Base-by-base conservation (phyloP, 2,113 vertebrate genomes). In the Formicarius rufipectus region DNA sequence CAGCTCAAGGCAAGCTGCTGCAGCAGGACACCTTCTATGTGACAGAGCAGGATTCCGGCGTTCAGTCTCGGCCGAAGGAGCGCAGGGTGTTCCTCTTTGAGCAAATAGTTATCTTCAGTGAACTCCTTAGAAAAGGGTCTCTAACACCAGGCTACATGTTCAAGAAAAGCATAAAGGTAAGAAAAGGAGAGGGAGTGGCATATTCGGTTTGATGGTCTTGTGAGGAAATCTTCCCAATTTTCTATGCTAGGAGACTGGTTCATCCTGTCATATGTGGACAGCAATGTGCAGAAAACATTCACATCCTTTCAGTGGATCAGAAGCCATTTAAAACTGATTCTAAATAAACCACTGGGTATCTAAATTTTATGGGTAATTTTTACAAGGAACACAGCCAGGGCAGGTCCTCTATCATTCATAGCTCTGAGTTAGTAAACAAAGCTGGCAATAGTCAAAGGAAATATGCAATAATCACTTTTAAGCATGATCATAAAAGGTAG, bases 1-100 rank as follows among this genome's bases (percentile, higher is more conserved):
- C 98, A 3, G 98, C 98, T 89, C 99, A 99, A 97, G 99, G 99
- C 55, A 99, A 99, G 90, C 98, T 99, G 89, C 98, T 99, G 83
- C 99, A 99, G 97, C 99, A 99, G 97, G 99, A 99, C 91, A 99
- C 99, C 0, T 99, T 99, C 98, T 99, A 99, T 0, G 99, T 99
- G 79, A 99, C 98, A 0, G 99, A 99, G 97, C 98, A 99, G 97
- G 99, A 99, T 37, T 96, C 98, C 1, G 98, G 99, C n/a, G 97
- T 99, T 91, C 97, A 99, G 89, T 99, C 99, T 19, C 98, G 99
- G 42, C 99, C 99, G 12, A 99, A 99, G 94, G 99, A 99, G 80
- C 98, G 99, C 6, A 97, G 99, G 4, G 99, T 99, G 68, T 99
- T 99, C 97, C 99, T 99, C 93, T 99, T 99, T 1, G 99, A 99